Conservation (phyloP, 2,797 vertebrate species). For the Macroramphosus scolopax region DNA sequence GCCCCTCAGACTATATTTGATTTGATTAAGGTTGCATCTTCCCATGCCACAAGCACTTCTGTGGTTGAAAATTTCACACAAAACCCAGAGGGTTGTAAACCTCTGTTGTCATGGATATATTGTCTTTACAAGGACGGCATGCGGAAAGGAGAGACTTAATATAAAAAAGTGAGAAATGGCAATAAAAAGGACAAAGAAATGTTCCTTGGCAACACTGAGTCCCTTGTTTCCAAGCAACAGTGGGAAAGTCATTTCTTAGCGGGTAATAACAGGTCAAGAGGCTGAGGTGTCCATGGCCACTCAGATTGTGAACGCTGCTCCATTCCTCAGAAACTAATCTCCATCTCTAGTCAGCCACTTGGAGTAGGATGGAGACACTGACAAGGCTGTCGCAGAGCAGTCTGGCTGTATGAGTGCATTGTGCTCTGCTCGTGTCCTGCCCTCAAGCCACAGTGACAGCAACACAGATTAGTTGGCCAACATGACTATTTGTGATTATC, state of each 20-base stretch:
- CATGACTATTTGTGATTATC: conserved; percentile 17
- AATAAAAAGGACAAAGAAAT: conserved; percentile 45
- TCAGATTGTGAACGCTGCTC: conserved; percentile 43
- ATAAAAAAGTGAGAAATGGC: conserved; percentile 38
- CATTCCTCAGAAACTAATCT: conserved; percentile 51
- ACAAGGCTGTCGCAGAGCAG: conserved; percentile 36
- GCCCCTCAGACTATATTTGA: conserved; percentile 34
- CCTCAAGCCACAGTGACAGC: conserved; percentile 29
- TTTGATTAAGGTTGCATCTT: no score
- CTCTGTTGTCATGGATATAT: conserved; percentile 49
- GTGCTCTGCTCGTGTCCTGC: conserved; percentile 23
- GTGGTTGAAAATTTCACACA: conserved; percentile 43
- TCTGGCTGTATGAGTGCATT: conserved; percentile 21
- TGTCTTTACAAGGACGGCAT: conserved; percentile 33
- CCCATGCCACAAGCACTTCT: conserved; percentile 36
- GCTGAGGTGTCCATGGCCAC: conserved; percentile 44
- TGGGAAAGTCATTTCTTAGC: conserved; percentile 53
- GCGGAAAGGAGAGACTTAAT: conserved; percentile 30
- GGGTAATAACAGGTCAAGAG: conserved; percentile 67
- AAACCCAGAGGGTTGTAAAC: conserved; percentile 38
- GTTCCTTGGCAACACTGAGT: conserved; percentile 58
- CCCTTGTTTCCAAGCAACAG: conserved; percentile 62
- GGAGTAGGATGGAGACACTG: conserved; percentile 37
- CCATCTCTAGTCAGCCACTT: conserved; percentile 45
- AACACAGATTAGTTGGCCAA: conserved; percentile 27